phyloP scores from a whole-genome alignment of 2,888 invertebrate species.

The Meteorus cinctellus region DNA sequence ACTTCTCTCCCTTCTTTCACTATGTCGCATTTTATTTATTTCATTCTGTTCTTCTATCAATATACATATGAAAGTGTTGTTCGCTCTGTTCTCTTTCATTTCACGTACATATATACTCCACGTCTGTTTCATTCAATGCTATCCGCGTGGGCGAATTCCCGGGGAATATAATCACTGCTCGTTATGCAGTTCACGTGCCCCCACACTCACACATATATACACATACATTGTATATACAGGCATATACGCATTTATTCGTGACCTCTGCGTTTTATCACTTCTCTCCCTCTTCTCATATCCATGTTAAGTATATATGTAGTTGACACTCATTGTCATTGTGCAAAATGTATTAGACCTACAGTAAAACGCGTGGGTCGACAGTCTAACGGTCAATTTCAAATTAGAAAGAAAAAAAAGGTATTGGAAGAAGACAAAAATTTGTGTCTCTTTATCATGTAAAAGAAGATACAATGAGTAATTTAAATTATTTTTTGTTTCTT shows the following conservation, averaged over 20 bases:
- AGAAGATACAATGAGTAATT: not conserved
- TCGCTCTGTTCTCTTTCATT: slow-evolving; percentile 9
- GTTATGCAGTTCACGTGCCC: slow-evolving; percentile 61
- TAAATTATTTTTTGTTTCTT: not conserved
- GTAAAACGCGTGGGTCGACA: slow-evolving; percentile 1
- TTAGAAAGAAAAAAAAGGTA: not conserved
- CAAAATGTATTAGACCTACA: slow-evolving; percentile 11
- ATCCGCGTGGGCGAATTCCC: slow-evolving; percentile 54
- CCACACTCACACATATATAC: slow-evolving; percentile 9
- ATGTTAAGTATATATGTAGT: not conserved
- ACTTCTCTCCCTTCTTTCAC: not conserved
- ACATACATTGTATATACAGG: not conserved
- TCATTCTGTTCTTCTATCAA: not conserved
- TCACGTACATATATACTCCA: not conserved
- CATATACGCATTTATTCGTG: slow-evolving; percentile 26
- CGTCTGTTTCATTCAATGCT: slow-evolving; percentile 19
- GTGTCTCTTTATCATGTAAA: no score
- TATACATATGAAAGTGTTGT: not conserved
- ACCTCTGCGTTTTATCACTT: slow-evolving; percentile 28
- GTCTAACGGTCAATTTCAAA: slow-evolving; percentile 21
- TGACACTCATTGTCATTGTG: slow-evolving; percentile 19
- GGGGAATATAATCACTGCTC: slow-evolving; percentile 57
- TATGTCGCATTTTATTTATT: slow-evolving; percentile 4
- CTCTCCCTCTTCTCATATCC: slow-evolving; percentile 7
- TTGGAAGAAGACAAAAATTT: not conserved